A percentile compares a stretch with the other conserved stretches of the same genome.
Evolutionary conservation across 2,113 vertebrate genomes (phyloP).

Genomic region (Procavia capensis): DNA sequence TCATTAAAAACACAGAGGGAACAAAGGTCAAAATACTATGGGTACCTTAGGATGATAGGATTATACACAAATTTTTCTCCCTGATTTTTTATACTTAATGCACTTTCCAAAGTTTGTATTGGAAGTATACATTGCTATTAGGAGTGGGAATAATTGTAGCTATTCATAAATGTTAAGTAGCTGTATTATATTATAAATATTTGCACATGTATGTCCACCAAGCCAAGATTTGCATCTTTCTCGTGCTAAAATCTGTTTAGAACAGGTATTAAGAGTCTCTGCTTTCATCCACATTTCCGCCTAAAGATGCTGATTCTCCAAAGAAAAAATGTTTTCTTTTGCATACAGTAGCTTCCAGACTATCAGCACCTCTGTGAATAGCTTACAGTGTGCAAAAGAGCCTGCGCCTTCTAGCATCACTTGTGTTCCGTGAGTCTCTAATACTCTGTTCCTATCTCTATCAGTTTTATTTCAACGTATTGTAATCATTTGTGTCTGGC

Average conservation of each 20-base stretch:
- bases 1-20: constrained; percentile 42
- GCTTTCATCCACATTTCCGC: constrained; percentile 14
- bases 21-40: constrained; percentile 51
- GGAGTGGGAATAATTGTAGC: constrained; percentile 5
- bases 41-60: not conserved
- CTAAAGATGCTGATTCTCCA: constrained; percentile 19
- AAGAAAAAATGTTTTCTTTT: constrained; percentile 47
- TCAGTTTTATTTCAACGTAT: not conserved
- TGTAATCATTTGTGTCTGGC: not conserved
- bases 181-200: not conserved
- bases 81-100: constrained; percentile 34
- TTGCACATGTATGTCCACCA: not conserved
- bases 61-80: constrained; percentile 27
- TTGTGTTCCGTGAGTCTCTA: not conserved
- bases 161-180: constrained; percentile 37
- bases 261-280: not conserved
- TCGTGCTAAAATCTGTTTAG: not conserved
- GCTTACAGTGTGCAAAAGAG: not conserved
- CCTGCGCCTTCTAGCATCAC: not conserved
- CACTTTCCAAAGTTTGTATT: constrained; percentile 53
- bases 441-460: not conserved
- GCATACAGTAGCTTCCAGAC: not conserved
- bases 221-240: constrained; percentile 2
- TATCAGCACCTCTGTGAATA: constrained; percentile 39
- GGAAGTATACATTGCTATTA: not conserved